phyloP scores from a whole-genome alignment of 2,797 vertebrate genomes.

The Sebastes taczanowskii region DNA sequence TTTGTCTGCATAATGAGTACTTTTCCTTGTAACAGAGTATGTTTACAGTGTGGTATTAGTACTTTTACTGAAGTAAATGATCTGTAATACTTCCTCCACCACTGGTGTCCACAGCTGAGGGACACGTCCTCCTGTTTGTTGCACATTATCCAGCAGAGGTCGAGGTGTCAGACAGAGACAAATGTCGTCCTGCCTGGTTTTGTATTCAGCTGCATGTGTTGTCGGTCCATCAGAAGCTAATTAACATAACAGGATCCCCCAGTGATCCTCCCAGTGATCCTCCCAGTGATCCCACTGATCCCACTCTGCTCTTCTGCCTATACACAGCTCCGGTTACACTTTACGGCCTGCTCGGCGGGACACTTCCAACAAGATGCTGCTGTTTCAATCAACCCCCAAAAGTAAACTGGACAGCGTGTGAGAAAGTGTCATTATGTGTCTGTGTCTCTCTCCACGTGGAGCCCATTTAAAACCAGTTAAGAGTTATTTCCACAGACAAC shows the following conservation, averaged over 20 bases:
- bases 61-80: not conserved
- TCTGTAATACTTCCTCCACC: not conserved
- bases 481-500: not conserved
- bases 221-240: constrained; percentile 91
- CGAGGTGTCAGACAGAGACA: constrained; percentile 78
- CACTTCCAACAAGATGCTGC: constrained; percentile 70
- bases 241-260: constrained; percentile 92
- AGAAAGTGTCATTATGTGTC: constrained; percentile 51
- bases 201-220: constrained; percentile 89
- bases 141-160: constrained; percentile 77
- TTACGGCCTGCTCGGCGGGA: constrained; percentile 60
- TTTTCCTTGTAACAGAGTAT: not conserved
- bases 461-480: not conserved
- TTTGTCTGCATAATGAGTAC: no score
- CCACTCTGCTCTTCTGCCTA: constrained; percentile 80
- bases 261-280: constrained; percentile 79
- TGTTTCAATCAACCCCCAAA: constrained; percentile 66
- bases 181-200: constrained; percentile 79
- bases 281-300: constrained; percentile 81
- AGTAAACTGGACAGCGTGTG: constrained; percentile 52
- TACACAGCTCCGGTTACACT: constrained; percentile 84
- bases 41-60: not conserved
- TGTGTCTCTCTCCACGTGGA: constrained; percentile 2
- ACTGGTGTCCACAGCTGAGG: constrained; percentile 18
- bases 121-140: constrained; percentile 58